These are phyloP conservation scores for Epizoanthus illoricatus DNA, from an alignment of 92 coral and sea anemone genomes.

Conservation along the genomic window DNA sequence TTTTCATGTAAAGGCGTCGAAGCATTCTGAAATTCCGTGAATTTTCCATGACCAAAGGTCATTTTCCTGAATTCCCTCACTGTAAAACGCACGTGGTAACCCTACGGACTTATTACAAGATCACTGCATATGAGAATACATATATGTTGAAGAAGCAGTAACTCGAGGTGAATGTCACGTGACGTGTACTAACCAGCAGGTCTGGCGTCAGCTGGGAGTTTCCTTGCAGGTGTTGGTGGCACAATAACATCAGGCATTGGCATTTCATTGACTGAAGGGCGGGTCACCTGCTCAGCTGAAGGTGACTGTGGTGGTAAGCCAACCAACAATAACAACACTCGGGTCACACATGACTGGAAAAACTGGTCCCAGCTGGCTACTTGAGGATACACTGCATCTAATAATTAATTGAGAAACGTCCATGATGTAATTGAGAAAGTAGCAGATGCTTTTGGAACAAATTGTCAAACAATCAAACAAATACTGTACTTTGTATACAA, in stretches of 20 bases:
- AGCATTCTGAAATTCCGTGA: too few relatives aligned
- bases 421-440: background rate
- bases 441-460: background rate
- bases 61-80: too few relatives aligned
- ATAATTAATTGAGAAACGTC: background rate
- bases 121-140: background rate
- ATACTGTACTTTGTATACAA: too few relatives aligned
- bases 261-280: constrained; percentile 62
- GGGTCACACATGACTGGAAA: constrained; percentile 79
- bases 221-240: constrained; percentile 37
- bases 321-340: constrained; percentile 66
- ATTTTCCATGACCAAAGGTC: too few relatives aligned
- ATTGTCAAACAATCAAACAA: too few relatives aligned
- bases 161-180: background rate
- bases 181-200: constrained; percentile 13
- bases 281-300: constrained; percentile 13
- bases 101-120: too few relatives aligned
- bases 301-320: constrained; percentile 72
- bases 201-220: constrained; percentile 23
- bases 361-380: constrained; percentile 77
- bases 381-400: constrained; percentile 78
- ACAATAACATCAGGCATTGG: constrained; percentile 52
- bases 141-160: background rate
- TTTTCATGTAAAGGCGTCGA: too few relatives aligned
- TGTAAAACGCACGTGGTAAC: too few relatives aligned